These are phyloP conservation scores for Cheiracanthium punctorium DNA, from an alignment of 2,888 invertebrate genomes.

Conservation along the genomic window DNA sequence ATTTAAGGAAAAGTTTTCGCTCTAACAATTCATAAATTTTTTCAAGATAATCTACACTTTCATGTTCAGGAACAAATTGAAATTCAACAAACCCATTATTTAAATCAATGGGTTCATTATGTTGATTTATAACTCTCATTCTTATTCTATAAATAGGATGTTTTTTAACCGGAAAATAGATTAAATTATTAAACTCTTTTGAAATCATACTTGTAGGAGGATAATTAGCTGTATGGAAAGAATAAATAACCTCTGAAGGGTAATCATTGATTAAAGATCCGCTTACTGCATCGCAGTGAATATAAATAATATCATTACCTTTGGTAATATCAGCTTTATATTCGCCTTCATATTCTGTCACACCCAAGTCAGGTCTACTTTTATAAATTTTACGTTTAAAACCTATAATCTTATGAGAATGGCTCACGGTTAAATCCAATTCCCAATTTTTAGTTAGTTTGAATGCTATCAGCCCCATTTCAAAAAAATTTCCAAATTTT, in stretches of 20 bases:
- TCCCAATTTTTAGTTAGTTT: not conserved
- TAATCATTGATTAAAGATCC: not conserved
- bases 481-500: constrained; percentile 1
- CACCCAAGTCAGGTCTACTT: not conserved
- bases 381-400: not conserved
- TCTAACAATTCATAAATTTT: not conserved
- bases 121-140: constrained; percentile 30
- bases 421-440: not conserved
- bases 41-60: not conserved
- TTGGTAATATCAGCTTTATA: not conserved
- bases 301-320: constrained; percentile 21
- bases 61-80: not conserved
- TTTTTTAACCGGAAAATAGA: not conserved
- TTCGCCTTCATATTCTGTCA: not conserved
- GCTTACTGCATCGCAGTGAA: constrained; percentile 15
- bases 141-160: constrained; percentile 5
- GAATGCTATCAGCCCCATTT: not conserved
- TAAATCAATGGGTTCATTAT: not conserved
- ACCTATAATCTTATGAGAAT: constrained; percentile 16
- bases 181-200: constrained; percentile 10
- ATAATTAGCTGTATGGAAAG: not conserved
- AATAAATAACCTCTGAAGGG: constrained; percentile 14
- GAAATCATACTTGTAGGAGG: not conserved
- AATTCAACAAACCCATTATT: constrained; percentile 5
- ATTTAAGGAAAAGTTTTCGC: not conserved